A percentile compares a stretch with the other conserved stretches of the same genome.
phyloP scores from a whole-genome alignment of 92 coral and sea anemone species.

The Montipora capitata region DNA sequence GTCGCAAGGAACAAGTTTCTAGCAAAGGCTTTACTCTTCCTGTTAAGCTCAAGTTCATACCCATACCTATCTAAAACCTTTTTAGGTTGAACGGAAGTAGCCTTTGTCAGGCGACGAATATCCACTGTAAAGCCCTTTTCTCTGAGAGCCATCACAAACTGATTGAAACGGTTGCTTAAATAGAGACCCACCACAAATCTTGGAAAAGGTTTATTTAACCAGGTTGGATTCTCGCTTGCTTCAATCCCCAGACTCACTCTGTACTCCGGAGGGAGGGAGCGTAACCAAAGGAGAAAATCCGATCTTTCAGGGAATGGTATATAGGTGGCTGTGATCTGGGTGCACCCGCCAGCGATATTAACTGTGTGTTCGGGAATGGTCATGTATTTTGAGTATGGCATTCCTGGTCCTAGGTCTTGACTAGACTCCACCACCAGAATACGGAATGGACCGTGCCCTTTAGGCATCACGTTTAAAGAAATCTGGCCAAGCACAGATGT shows the following conservation, averaged over 20 bases:
- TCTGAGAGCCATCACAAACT: slow-evolving; percentile 37
- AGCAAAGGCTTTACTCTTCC: slow-evolving; percentile 17
- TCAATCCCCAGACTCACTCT: slow-evolving; percentile 32
- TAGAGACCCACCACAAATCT: slow-evolving; percentile 60
- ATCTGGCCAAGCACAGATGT: slow-evolving; percentile 48
- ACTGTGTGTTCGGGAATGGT: slow-evolving; percentile 54
- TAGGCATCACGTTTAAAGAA: slow-evolving; percentile 19
- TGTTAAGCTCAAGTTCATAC: slow-evolving; percentile 45
- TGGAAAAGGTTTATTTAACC: slow-evolving; percentile 58
- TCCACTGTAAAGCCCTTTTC: slow-evolving; percentile 31
- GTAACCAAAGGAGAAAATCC: slow-evolving; percentile 50
- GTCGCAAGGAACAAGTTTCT: slow-evolving; percentile 46
- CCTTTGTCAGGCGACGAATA: slow-evolving; percentile 22
- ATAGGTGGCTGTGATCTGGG: slow-evolving; percentile 47
- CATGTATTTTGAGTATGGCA: slow-evolving; percentile 51
- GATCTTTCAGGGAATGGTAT: slow-evolving; percentile 52
- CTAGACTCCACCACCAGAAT: slow-evolving; percentile 31
- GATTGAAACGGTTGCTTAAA: slow-evolving; percentile 62
- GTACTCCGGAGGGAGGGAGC: slow-evolving; percentile 35
- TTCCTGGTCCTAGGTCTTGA: slow-evolving; percentile 42
- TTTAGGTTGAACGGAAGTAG: slow-evolving; percentile 21
- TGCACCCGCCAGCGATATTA: slow-evolving; percentile 53
- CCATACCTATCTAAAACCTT: neutral
- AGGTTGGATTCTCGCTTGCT: slow-evolving; percentile 23
- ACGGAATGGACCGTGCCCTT: neutral